These are phyloP conservation scores for Mus pahari DNA, from an alignment of 2,113 vertebrate genomes.

Conservation along the genomic window DNA sequence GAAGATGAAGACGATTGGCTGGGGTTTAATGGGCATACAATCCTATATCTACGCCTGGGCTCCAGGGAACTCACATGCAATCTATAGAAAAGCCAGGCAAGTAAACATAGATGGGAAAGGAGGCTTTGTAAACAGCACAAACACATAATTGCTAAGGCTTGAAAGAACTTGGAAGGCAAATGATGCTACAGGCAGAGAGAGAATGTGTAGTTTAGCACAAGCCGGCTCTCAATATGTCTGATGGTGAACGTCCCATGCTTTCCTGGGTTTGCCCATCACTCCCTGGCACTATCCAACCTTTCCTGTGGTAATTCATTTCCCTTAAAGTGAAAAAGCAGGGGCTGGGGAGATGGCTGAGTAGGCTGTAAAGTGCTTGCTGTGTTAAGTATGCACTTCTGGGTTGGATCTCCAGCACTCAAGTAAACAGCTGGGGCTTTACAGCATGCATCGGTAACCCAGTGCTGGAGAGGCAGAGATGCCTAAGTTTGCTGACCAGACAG, in stretches of 20 bases:
- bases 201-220: constrained; percentile 54
- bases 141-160: constrained; percentile 56
- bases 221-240: constrained; percentile 45
- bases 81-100: constrained; percentile 58
- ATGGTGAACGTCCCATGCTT: constrained; percentile 55
- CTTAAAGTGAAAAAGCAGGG: constrained; percentile 53
- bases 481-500: neutral
- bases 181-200: constrained; percentile 8
- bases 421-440: too few relatives aligned
- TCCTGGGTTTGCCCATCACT: neutral
- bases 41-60: constrained; percentile 20
- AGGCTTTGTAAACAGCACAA: constrained; percentile 64
- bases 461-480: neutral
- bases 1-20: neutral
- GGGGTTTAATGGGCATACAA: constrained; percentile 34
- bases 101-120: constrained; percentile 64
- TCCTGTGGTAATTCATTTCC: constrained; percentile 60
- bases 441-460: neutral
- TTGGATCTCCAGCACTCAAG: neutral
- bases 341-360: neutral
- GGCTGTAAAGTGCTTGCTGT: neutral
- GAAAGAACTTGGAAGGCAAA: constrained; percentile 60
- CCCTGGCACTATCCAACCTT: neutral
- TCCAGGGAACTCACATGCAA: constrained; percentile 63
- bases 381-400: neutral